Conservation (phyloP, 2,888 invertebrate species). For the Scotopteryx bipunctaria region DNA sequence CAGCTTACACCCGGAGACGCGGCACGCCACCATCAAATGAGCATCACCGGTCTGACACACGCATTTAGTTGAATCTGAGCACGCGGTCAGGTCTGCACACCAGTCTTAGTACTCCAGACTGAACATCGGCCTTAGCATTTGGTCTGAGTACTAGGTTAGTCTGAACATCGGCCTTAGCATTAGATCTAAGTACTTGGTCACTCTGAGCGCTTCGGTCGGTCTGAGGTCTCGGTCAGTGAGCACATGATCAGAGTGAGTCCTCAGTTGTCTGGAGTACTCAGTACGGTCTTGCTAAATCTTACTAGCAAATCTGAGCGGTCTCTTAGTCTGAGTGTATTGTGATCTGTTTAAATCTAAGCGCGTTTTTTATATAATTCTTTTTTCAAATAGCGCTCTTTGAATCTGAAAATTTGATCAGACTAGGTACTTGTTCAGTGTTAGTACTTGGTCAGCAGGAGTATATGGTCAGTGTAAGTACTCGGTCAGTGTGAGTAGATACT, state of each 20-base stretch:
- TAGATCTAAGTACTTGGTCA: background rate
- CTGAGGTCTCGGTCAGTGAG: background rate
- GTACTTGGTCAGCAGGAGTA: background rate
- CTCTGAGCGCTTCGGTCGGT: background rate
- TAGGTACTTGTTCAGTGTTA: slow-evolving; percentile 29
- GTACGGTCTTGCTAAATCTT: too few species aligned
- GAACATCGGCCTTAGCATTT: slow-evolving; percentile 3
- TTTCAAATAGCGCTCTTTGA: too few species aligned
- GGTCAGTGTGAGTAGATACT: too few species aligned
- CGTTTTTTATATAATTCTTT: too few species aligned
- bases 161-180: background rate
- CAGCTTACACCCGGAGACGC: slow-evolving; percentile 91
- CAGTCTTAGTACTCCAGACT: background rate
- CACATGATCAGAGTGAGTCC: slow-evolving; percentile 32
- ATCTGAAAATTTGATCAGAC: slow-evolving; percentile 22
- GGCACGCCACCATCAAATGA: slow-evolving; percentile 82
- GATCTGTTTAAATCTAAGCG: too few species aligned
- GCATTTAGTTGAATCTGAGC: slow-evolving; percentile 54
- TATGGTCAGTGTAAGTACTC: background rate
- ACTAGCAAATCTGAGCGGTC: background rate
- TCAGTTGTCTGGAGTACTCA: background rate
- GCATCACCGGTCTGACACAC: slow-evolving; percentile 36
- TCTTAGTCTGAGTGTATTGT: background rate
- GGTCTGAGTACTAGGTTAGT: background rate
- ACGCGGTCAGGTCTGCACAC: slow-evolving; percentile 20